phyloP scores from a whole-genome alignment of 2,888 invertebrate species.

The Thymelicus sylvestris region DNA sequence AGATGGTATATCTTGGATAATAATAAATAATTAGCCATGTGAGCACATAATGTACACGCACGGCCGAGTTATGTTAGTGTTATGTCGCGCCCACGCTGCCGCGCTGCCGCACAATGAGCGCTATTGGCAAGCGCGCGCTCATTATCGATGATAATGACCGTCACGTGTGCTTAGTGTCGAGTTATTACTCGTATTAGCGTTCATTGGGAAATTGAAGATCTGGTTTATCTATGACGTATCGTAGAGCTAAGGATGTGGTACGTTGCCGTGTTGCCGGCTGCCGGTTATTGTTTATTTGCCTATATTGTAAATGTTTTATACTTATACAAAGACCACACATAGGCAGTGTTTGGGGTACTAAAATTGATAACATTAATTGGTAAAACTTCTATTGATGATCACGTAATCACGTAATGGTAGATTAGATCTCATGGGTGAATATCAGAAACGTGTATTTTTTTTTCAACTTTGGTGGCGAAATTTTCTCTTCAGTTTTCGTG shows the following conservation, averaged over 20 bases:
- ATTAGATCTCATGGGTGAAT: too few species aligned
- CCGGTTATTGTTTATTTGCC: too few species aligned
- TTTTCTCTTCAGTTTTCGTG: too few species aligned
- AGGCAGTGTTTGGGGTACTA: too few species aligned
- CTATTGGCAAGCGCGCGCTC: constrained; percentile 29
- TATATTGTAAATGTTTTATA: too few species aligned
- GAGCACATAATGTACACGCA: constrained; percentile 4
- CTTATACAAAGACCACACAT: too few species aligned
- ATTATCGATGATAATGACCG: constrained; percentile 31
- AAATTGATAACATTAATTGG: too few species aligned
- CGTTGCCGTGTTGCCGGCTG: too few species aligned
- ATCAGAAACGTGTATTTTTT: too few species aligned
- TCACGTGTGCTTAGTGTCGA: constrained; percentile 27
- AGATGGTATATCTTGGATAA: background rate
- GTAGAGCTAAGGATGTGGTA: background rate
- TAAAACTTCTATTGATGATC: too few species aligned
- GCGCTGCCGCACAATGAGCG: constrained; percentile 5
- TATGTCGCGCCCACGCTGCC: constrained; percentile 7
- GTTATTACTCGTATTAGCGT: constrained; percentile 16
- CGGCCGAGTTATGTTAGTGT: constrained; percentile 29
- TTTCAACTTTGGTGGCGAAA: too few species aligned
- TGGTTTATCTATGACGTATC: background rate
- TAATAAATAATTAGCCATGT: background rate
- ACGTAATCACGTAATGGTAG: too few species aligned
- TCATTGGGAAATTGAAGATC: background rate